Percentiles rank a stretch among this genome's conserved stretches.
Evolutionary conservation across 92 coral and sea anemone species (phyloP).

Genomic region (Isaurus tuberculatus): DNA sequence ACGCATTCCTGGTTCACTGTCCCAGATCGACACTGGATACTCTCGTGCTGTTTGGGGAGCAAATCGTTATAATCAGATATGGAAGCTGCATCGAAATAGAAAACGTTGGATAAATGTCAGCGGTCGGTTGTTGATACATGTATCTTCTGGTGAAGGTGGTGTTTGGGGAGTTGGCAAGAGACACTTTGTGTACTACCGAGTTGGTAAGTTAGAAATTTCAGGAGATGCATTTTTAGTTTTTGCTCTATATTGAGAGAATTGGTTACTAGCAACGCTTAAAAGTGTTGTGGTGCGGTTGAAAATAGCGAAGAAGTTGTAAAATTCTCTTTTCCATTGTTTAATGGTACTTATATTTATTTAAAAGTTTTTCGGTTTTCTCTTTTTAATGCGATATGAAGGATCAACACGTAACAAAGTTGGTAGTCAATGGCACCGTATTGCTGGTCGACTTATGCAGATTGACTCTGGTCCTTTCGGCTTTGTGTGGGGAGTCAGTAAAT

Average conservation of each 20-base stretch:
- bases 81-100: constrained; percentile 30
- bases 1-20: not conserved
- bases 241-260: no score
- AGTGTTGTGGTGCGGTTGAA: no score
- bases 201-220: not conserved
- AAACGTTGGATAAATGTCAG: constrained; percentile 30
- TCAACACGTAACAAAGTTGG: constrained; percentile 37
- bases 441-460: constrained; percentile 37
- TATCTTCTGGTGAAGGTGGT: constrained; percentile 43
- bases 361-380: not conserved
- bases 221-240: no score
- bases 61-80: constrained; percentile 14
- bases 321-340: no score
- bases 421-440: constrained; percentile 36
- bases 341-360: not conserved
- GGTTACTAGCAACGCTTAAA: no score
- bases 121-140: constrained; percentile 34
- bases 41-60: constrained; percentile 47
- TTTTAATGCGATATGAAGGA: not conserved
- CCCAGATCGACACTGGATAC: constrained; percentile 16
- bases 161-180: constrained; percentile 27
- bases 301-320: no score
- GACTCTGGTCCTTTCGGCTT: constrained; percentile 61
- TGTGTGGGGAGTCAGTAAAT: constrained; percentile 52
- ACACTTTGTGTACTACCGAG: not conserved